Percentiles rank a stretch among this genome's conserved stretches.
These are phyloP conservation scores for Leptinotarsa lineolata DNA, from an alignment of 1,140 invertebrate species.

Conservation along the genomic window DNA sequence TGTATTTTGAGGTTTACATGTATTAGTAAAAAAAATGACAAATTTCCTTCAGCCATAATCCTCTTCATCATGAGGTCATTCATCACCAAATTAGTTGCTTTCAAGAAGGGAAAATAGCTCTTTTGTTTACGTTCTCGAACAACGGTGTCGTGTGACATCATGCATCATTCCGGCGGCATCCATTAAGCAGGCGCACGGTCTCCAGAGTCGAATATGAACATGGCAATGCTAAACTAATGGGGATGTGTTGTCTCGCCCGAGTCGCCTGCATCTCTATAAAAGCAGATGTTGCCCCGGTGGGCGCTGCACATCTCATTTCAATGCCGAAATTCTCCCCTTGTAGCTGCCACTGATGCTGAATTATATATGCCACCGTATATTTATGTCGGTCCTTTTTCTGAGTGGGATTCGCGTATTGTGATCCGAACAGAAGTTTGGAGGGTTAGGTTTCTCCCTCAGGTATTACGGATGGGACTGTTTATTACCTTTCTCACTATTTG, in stretches of 20 bases:
- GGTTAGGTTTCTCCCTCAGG: slow-evolving; percentile 1
- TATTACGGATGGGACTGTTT: slow-evolving; percentile 3
- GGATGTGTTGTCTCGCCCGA: slow-evolving; percentile 48
- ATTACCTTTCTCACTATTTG: not conserved
- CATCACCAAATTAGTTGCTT: slow-evolving; percentile 20
- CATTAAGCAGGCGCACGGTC: slow-evolving; percentile 44
- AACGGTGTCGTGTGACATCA: slow-evolving; percentile 32
- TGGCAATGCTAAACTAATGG: slow-evolving; percentile 51
- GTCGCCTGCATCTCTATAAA: slow-evolving; percentile 43
- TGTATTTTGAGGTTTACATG: no score
- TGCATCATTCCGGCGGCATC: slow-evolving; percentile 45
- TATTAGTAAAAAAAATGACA: no score
- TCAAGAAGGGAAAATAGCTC: slow-evolving; percentile 23
- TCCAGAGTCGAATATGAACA: slow-evolving; percentile 45
- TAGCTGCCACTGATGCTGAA: slow-evolving; percentile 43
- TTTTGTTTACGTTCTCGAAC: slow-evolving; percentile 18
- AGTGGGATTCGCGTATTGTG: slow-evolving; percentile 24
- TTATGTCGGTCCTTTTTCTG: slow-evolving; percentile 45
- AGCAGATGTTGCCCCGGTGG: slow-evolving; percentile 48
- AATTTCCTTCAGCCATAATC: no score
- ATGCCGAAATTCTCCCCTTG: slow-evolving; percentile 32
- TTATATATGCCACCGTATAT: slow-evolving; percentile 47
- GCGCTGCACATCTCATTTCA: slow-evolving; percentile 4
- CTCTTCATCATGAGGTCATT: slow-evolving; percentile 11
- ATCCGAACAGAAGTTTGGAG: slow-evolving; percentile 5